Conservation (phyloP, 2,113 vertebrate species). For the Hemibagrus wyckioides region DNA sequence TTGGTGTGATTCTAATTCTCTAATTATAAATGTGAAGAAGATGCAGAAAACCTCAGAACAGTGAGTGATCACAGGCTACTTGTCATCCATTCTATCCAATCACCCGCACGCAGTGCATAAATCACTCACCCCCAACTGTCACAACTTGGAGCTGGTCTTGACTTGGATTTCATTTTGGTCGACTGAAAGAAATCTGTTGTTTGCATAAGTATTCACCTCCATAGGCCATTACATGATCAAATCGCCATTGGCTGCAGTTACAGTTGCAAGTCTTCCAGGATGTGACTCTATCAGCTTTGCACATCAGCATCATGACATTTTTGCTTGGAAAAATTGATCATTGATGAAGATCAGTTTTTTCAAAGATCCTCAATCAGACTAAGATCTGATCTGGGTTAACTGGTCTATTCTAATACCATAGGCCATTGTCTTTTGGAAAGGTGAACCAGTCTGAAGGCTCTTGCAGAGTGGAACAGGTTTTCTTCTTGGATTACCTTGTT, state of each 20-base stretch:
- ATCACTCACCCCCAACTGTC: background rate
- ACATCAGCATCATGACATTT: background rate
- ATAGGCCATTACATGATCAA: background rate
- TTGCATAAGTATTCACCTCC: background rate
- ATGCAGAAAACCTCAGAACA: background rate
- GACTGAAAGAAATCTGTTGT: background rate
- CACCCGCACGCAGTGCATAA: background rate
- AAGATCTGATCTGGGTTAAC: background rate
- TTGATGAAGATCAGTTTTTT: background rate
- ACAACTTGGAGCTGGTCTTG: background rate
- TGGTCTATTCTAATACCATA: background rate
- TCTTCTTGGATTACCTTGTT: too few relatives aligned
- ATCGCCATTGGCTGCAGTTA: background rate
- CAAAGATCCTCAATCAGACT: background rate
- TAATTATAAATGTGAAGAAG: background rate
- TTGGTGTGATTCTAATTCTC: background rate
- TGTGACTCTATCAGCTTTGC: background rate
- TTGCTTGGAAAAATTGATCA: background rate
- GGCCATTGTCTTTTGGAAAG: too few relatives aligned
- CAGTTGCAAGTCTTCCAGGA: background rate
- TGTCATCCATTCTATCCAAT: background rate
- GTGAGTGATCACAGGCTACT: background rate
- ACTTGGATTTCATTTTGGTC: background rate
- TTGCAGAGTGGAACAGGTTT: too few relatives aligned
- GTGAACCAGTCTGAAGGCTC: too few relatives aligned